These are phyloP conservation scores for Pseudopodoces humilis DNA, from an alignment of 2,113 vertebrate species.

Conservation along the genomic window DNA sequence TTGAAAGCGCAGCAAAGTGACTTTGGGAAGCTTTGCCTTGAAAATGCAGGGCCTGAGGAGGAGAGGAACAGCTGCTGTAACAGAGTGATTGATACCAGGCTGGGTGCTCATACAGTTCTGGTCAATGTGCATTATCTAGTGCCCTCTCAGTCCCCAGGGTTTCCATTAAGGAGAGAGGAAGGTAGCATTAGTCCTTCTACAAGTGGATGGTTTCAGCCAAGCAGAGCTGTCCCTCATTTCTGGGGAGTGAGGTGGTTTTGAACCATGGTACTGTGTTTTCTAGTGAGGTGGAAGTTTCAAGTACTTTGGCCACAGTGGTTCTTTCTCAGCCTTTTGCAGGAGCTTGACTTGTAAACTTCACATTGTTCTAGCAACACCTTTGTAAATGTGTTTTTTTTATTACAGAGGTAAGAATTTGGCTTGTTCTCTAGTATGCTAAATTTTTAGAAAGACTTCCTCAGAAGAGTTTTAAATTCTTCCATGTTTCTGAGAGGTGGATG, in stretches of 20 bases:
- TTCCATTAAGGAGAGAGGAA: neutral
- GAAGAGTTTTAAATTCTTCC: neutral
- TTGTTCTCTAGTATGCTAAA: neutral
- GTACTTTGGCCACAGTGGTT: neutral
- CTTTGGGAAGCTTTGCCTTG: neutral
- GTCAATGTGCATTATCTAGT: neutral
- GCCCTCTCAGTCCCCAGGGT: neutral
- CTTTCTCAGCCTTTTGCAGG: neutral
- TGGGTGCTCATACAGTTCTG: neutral
- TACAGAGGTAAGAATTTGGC: neutral
- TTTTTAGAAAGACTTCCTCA: neutral
- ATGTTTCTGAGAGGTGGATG: neutral
- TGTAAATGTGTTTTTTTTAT: neutral
- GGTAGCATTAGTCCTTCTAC: neutral
- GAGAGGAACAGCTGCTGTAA: neutral
- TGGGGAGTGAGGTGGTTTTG: neutral
- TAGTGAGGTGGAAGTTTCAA: neutral
- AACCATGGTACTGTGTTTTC: neutral
- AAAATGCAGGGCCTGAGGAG: neutral
- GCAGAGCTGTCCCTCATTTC: neutral
- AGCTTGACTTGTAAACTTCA: neutral
- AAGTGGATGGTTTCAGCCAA: neutral
- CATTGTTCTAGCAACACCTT: neutral
- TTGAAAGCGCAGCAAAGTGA: neutral
- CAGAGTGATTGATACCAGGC: neutral